A percentile compares a stretch with the other conserved stretches of the same genome.
Conservation (phyloP, 2,113 vertebrate species). For the Hyaena hyaena region DNA sequence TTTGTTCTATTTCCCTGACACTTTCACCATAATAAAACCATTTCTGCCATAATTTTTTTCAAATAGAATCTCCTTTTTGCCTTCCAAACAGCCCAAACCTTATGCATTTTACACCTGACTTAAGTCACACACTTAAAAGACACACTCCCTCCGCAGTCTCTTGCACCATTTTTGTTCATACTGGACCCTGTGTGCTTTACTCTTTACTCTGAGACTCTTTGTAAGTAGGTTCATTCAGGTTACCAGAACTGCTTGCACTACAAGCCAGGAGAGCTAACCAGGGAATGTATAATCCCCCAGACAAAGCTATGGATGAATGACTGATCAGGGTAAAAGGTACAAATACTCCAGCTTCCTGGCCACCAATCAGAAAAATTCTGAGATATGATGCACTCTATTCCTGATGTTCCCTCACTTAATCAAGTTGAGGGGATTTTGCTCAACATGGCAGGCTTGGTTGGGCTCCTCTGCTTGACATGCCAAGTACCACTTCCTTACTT, state of each 20-base stretch:
- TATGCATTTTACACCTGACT: background rate
- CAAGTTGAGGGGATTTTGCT: background rate
- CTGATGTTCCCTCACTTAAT: background rate
- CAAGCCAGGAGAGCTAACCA: background rate
- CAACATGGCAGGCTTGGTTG: background rate
- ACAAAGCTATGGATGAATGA: background rate
- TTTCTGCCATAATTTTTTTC: background rate
- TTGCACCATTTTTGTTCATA: background rate
- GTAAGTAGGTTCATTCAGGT: background rate
- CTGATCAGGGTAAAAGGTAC: background rate
- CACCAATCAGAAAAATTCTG: background rate
- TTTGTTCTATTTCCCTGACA: background rate
- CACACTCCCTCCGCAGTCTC: background rate
- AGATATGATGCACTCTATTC: background rate
- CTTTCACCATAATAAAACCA: background rate
- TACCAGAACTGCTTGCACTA: background rate
- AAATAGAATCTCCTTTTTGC: background rate
- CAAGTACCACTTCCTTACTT: background rate
- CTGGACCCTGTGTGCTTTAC: background rate
- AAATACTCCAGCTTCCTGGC: background rate
- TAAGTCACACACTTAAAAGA: background rate
- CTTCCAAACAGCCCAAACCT: background rate
- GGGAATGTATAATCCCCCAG: background rate
- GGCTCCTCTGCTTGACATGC: background rate
- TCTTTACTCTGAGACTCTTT: background rate